These are phyloP conservation scores for Plodia interpunctella DNA, from an alignment of 1,140 invertebrate genomes.

Conservation along the genomic window DNA sequence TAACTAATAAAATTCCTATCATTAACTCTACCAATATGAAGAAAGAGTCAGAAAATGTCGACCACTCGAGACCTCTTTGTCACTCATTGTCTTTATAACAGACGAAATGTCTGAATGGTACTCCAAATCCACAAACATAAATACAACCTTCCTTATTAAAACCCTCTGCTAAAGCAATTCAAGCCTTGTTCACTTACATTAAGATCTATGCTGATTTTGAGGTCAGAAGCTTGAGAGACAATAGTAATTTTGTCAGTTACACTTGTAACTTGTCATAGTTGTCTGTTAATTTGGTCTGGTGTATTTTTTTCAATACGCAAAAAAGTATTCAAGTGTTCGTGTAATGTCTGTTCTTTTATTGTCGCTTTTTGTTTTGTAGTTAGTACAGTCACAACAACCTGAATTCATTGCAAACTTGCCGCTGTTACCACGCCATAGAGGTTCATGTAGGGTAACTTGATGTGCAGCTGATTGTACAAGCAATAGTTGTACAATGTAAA, in stretches of 20 bases:
- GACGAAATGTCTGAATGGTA: conserved; percentile 52
- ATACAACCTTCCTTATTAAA: conserved; percentile 18
- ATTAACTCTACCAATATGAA: conserved; percentile 14
- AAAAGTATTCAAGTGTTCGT: conserved; percentile 49
- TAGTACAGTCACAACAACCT: conserved; percentile 16
- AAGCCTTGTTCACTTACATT: conserved; percentile 21
- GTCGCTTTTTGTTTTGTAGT: conserved; percentile 9
- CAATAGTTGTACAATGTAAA: background rate
- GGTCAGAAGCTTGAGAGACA: conserved; percentile 12
- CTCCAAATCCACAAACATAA: conserved; percentile 28
- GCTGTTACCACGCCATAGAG: no score
- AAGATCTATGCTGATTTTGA: conserved; percentile 16
- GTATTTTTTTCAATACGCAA: conserved; percentile 43
- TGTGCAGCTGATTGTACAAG: no score
- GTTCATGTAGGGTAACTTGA: no score
- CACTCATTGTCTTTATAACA: conserved; percentile 57
- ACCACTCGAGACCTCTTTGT: conserved; percentile 60
- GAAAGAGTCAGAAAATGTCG: conserved; percentile 37
- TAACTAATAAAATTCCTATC: background rate
- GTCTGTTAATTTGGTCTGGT: conserved; percentile 65
- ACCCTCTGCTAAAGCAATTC: conserved; percentile 14
- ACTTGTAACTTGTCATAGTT: conserved; percentile 68
- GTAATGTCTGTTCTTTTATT: conserved; percentile 18
- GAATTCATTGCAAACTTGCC: no score
- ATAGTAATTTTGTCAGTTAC: conserved; percentile 35